A percentile compares a stretch with the other conserved stretches of the same genome.
phyloP scores from a whole-genome alignment of 2,888 invertebrate species.

The Anagyrus pseudococci region DNA sequence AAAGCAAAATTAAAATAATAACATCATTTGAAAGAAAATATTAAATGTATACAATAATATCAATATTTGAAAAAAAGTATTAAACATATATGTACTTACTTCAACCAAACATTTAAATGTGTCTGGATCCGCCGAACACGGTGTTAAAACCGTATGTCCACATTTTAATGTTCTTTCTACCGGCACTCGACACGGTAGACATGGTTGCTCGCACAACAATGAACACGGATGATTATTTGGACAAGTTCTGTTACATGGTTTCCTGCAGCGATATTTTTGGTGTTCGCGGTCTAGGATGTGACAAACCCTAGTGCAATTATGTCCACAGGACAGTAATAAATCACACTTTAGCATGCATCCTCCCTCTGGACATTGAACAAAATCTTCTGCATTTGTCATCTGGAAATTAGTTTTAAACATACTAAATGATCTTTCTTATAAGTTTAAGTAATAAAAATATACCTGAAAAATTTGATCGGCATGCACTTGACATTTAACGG shows the following conservation, averaged over 20 bases:
- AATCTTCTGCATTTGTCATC: background rate
- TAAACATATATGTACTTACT: background rate
- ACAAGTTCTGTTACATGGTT: conserved; percentile 9
- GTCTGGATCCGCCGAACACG: conserved; percentile 2
- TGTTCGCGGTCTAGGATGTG: conserved; percentile 20
- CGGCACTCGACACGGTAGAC: background rate
- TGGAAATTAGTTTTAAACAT: background rate
- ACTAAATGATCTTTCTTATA: too few species aligned
- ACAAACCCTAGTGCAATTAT: conserved; percentile 12
- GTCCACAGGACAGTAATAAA: conserved; percentile 10
- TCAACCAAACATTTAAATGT: background rate
- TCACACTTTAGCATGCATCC: conserved; percentile 13
- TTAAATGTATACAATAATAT: background rate
- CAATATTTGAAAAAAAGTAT: background rate
- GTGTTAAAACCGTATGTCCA: conserved; percentile 10
- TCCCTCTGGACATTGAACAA: conserved; percentile 19
- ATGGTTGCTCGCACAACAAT: conserved; percentile 2
- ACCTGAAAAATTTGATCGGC: background rate
- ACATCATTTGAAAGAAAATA: background rate
- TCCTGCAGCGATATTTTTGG: background rate
- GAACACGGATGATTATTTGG: conserved; percentile 17
- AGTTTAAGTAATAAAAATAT: background rate
- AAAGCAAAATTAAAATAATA: background rate
- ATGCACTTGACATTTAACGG: background rate
- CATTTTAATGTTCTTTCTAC: conserved; percentile 13